Evolutionary conservation across 1,140 invertebrate genomes (phyloP).

Genomic region (Dysdera silvatica): DNA sequence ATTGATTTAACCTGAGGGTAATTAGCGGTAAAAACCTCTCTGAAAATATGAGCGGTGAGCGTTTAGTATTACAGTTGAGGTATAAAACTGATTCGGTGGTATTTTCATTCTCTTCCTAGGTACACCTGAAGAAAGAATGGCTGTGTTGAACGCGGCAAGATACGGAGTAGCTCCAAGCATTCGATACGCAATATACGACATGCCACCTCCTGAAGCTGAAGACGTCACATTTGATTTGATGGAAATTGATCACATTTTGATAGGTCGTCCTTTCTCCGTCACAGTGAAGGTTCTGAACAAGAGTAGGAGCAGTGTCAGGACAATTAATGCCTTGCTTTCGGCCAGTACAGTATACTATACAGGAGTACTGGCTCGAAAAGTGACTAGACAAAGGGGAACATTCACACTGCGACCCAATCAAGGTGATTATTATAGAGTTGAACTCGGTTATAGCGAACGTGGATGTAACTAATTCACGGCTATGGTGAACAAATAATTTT

Average conservation of each 20-base stretch:
- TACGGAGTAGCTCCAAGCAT: slow-evolving; percentile 10
- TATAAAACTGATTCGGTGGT: too few species aligned
- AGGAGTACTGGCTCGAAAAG: slow-evolving; percentile 57
- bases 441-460: too few species aligned
- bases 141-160: slow-evolving; percentile 64
- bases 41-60: too few species aligned
- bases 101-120: slow-evolving; percentile 1
- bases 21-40: too few species aligned
- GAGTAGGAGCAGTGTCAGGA: slow-evolving; percentile 53
- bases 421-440: slow-evolving; percentile 27
- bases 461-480: too few species aligned
- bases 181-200: slow-evolving; percentile 40
- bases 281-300: slow-evolving; percentile 32
- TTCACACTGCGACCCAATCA: slow-evolving; percentile 32
- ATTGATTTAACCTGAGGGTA: too few species aligned
- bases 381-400: slow-evolving; percentile 57
- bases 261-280: slow-evolving; percentile 64
- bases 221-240: slow-evolving; percentile 76
- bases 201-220: slow-evolving; percentile 57
- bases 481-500: too few species aligned
- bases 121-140: slow-evolving; percentile 60
- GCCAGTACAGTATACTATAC: slow-evolving; percentile 66
- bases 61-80: too few species aligned
- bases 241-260: slow-evolving; percentile 72
- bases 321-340: slow-evolving; percentile 55